phyloP scores from a whole-genome alignment of 1,140 invertebrate genomes.

The Hylaeus volcanicus region DNA sequence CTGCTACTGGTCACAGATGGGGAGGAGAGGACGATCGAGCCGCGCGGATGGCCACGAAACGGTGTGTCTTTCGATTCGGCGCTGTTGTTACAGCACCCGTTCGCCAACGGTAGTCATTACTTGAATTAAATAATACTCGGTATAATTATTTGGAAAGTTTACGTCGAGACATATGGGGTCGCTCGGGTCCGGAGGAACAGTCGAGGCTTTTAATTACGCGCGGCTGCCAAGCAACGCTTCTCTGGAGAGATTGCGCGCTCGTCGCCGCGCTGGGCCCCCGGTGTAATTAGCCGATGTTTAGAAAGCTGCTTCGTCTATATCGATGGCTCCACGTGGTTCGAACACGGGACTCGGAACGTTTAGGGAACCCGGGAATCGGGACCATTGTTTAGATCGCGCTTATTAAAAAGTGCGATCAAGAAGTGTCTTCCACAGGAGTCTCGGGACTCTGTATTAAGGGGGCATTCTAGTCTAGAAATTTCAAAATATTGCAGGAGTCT shows the following conservation, averaged over 20 bases:
- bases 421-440: too few species aligned
- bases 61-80: not conserved
- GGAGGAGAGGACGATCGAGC: not conserved
- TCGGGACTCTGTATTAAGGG: too few species aligned
- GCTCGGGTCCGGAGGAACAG: constrained; percentile 16
- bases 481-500: too few species aligned
- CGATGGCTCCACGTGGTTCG: constrained; percentile 11
- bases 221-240: constrained; percentile 19
- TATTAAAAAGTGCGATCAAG: too few species aligned
- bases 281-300: constrained; percentile 48
- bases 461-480: too few species aligned
- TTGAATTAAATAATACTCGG: constrained; percentile 56
- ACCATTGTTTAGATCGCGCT: too few species aligned
- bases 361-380: not conserved
- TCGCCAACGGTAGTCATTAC: constrained; percentile 45
- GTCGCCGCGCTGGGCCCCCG: not conserved
- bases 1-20: too few species aligned
- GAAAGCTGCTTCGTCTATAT: constrained; percentile 26
- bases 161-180: constrained; percentile 8
- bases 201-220: constrained; percentile 53
- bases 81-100: constrained; percentile 22
- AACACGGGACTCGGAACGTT: not conserved
- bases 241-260: constrained; percentile 24
- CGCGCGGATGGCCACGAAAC: not conserved
- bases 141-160: constrained; percentile 64